Percentiles rank a stretch among this genome's conserved stretches.
Conservation (phyloP, 2,797 vertebrate species). For the Periophthalmus magnuspinnatus region DNA sequence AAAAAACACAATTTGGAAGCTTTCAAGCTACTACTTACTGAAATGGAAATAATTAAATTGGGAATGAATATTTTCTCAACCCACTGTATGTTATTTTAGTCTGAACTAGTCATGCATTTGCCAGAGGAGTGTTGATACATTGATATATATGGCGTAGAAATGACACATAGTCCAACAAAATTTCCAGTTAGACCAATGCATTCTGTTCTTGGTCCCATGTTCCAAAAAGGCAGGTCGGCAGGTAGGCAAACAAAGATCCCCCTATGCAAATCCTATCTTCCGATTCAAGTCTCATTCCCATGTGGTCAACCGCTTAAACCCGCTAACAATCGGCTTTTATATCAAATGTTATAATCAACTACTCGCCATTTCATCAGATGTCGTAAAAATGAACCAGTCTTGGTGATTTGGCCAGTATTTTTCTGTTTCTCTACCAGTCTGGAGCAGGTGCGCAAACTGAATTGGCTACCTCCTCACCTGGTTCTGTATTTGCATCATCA, state of each 20-base stretch:
- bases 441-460: too few relatives aligned
- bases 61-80: neutral
- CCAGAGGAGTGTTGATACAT: constrained; percentile 32
- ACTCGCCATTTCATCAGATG: neutral
- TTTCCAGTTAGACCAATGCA: constrained; percentile 45
- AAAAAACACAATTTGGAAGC: neutral
- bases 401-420: too few relatives aligned
- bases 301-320: neutral
- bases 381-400: neutral
- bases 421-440: too few relatives aligned
- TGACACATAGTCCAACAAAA: constrained; percentile 45
- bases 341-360: neutral
- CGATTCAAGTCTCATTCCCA: neutral
- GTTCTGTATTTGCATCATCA: too few relatives aligned
- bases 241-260: constrained; percentile 41
- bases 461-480: too few relatives aligned
- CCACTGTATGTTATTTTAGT: neutral
- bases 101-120: neutral
- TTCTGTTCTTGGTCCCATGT: constrained; percentile 30
- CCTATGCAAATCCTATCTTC: constrained; percentile 24
- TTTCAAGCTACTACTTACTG: neutral
- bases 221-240: constrained; percentile 27
- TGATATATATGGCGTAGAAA: constrained; percentile 30
- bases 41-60: neutral
- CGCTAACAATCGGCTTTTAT: constrained; percentile 1